A percentile compares a stretch with the other conserved stretches of the same genome.
phyloP scores from a whole-genome alignment of 2,113 vertebrate genomes.

The Poeciliopsis occidentalis region DNA sequence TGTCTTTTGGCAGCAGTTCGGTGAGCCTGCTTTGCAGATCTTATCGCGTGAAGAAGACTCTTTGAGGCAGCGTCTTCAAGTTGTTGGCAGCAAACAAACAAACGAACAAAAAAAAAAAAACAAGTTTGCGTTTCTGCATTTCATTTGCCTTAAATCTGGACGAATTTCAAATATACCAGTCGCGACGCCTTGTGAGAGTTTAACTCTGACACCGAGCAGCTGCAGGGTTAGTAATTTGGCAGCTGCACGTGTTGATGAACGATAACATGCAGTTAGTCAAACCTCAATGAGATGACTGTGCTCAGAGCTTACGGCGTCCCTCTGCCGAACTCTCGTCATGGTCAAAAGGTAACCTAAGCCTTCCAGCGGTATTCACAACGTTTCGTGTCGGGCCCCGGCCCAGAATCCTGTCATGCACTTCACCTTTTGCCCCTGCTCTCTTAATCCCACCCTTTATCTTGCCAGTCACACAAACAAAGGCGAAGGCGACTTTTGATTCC shows the following conservation, averaged over 20 bases:
- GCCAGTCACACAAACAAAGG: neutral
- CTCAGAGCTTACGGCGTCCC: neutral
- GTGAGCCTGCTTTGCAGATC: constrained; percentile 3
- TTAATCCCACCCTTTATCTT: neutral
- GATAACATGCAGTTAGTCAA: neutral
- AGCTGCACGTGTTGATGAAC: neutral
- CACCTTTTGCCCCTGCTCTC: neutral
- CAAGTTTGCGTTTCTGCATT: neutral
- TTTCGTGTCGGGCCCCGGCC: neutral
- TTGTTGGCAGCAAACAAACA: neutral
- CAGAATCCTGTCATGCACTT: neutral
- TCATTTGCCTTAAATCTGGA: neutral
- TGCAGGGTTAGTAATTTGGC: neutral
- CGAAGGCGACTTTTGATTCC: neutral
- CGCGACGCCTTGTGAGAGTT: no score
- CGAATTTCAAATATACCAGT: neutral
- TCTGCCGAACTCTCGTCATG: neutral
- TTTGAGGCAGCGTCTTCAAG: neutral
- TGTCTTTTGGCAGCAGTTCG: neutral
- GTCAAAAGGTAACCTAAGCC: neutral
- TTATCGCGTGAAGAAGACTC: neutral
- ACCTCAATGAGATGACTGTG: neutral
- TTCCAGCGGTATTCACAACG: neutral
- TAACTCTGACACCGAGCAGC: neutral
- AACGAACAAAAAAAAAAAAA: neutral